Conservation (phyloP, 2,888 invertebrate species). For the Spisula solida region DNA sequence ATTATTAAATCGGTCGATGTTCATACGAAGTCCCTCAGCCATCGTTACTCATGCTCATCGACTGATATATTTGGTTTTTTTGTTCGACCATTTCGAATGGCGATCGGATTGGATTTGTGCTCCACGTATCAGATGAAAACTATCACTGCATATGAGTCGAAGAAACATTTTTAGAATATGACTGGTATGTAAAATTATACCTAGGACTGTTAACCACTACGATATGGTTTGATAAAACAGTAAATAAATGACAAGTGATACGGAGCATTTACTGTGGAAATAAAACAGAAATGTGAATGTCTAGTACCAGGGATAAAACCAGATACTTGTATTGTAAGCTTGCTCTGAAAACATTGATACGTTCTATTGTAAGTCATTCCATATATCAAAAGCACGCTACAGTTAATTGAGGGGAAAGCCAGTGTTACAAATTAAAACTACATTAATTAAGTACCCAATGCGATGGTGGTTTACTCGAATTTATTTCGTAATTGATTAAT, state of each 20-base stretch:
- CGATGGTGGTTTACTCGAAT: neutral
- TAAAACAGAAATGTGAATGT: neutral
- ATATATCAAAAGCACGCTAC: neutral
- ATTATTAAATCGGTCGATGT: too few relatives aligned
- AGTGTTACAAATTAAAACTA: neutral
- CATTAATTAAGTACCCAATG: constrained; percentile 5
- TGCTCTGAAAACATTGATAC: neutral
- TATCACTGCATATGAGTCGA: too few relatives aligned
- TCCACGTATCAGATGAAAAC: too few relatives aligned
- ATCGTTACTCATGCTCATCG: too few relatives aligned
- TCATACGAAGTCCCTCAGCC: too few relatives aligned
- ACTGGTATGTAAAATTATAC: too few relatives aligned
- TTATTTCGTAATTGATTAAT: constrained; percentile 15
- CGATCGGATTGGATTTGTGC: too few relatives aligned
- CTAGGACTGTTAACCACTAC: neutral
- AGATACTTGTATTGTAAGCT: neutral
- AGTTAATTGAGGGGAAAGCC: neutral
- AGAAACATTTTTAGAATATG: too few relatives aligned
- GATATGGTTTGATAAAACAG: neutral
- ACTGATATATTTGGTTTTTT: too few relatives aligned
- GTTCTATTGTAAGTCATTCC: neutral
- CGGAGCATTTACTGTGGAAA: neutral
- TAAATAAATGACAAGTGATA: neutral
- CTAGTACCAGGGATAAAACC: neutral
- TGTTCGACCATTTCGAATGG: too few relatives aligned